Evolutionary conservation across 2,797 vertebrate species (phyloP).

Genomic region (Lindbergichthys nudifrons): DNA sequence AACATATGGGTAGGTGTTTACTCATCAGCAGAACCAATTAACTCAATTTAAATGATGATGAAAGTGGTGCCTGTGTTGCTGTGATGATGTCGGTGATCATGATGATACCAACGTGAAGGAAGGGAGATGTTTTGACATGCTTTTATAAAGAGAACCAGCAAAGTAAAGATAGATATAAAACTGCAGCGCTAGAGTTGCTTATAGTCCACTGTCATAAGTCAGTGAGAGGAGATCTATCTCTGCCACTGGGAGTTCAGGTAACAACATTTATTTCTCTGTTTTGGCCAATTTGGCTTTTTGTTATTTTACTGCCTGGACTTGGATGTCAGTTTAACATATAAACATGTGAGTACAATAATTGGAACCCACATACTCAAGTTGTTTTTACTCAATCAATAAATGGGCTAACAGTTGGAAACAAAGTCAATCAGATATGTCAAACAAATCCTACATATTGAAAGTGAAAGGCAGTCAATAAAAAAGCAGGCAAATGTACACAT

Average conservation of each 20-base stretch:
- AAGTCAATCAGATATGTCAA: slow-evolving; percentile 31
- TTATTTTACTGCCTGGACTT: neutral
- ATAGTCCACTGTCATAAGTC: neutral
- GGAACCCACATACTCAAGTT: too few species aligned
- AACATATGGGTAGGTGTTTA: slow-evolving; percentile 22
- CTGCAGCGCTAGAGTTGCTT: neutral
- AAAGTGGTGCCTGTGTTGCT: slow-evolving; percentile 4
- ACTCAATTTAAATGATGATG: slow-evolving; percentile 27
- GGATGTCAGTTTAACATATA: slow-evolving; percentile 1
- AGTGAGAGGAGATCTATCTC: neutral
- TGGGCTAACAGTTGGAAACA: slow-evolving; percentile 12
- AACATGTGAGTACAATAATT: neutral
- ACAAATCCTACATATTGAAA: slow-evolving; percentile 10
- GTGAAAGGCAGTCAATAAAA: slow-evolving; percentile 22
- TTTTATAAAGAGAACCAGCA: neutral
- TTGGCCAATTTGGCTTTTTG: too few species aligned
- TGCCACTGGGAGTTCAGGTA: neutral
- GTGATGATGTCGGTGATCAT: neutral
- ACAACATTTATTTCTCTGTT: neutral
- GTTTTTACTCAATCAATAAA: neutral
- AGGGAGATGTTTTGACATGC: neutral
- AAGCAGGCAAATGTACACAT: slow-evolving; percentile 26
- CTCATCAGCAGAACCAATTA: slow-evolving; percentile 30
- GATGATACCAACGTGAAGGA: neutral
- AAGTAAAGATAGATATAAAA: neutral